Evolutionary conservation across 2,113 vertebrate genomes (phyloP).

Genomic region (Agelaius phoeniceus): DNA sequence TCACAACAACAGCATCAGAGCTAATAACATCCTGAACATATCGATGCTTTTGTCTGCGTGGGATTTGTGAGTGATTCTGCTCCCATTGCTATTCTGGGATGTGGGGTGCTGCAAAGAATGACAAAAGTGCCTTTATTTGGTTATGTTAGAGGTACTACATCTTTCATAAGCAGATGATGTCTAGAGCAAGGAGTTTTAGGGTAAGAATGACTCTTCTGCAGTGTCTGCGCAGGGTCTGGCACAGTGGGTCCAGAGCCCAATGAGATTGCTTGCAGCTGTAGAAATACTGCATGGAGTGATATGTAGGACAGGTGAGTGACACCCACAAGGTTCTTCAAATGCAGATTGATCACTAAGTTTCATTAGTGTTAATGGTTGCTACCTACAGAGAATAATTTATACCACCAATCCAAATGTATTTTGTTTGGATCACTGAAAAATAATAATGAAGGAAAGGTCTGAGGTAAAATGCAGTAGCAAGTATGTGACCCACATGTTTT

Average conservation of each 20-base stretch:
- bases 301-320: not conserved
- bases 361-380: slow-evolving; percentile 14
- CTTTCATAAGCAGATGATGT: not conserved
- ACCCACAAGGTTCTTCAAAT: not conserved
- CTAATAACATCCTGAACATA: not conserved
- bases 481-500: not conserved
- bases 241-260: not conserved
- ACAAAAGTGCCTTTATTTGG: not conserved
- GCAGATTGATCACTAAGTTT: not conserved
- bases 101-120: not conserved
- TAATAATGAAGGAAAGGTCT: not conserved
- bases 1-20: not conserved
- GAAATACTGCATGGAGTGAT: not conserved
- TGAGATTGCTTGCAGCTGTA: not conserved
- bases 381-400: not conserved
- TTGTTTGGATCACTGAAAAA: not conserved
- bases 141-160: not conserved
- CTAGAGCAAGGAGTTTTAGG: not conserved
- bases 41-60: not conserved
- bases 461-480: not conserved
- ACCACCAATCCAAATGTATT: not conserved
- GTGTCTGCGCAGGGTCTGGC: not conserved
- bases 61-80: not conserved
- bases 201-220: not conserved
- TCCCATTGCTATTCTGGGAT: not conserved